phyloP scores from a whole-genome alignment of 1,140 invertebrate species.

The Temnothorax longispinosus region DNA sequence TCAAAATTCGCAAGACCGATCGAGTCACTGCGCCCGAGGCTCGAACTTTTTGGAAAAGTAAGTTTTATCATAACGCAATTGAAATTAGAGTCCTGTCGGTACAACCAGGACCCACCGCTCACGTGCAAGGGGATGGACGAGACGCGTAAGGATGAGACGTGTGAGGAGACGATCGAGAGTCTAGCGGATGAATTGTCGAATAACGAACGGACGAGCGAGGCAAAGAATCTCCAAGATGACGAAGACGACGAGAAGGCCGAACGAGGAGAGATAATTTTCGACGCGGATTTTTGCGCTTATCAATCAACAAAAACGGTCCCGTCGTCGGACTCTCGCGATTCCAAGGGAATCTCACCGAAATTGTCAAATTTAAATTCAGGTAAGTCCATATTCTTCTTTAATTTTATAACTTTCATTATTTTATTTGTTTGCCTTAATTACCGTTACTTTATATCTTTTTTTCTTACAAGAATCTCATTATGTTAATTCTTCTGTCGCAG shows the following conservation, averaged over 20 bases:
- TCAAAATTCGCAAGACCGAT: slow-evolving; percentile 10
- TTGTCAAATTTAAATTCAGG: slow-evolving; percentile 31
- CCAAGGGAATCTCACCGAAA: not conserved
- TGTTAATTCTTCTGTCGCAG: not conserved
- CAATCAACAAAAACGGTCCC: not conserved
- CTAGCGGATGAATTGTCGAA: slow-evolving; percentile 19
- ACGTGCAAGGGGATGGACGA: slow-evolving; percentile 23
- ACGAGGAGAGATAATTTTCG: not conserved
- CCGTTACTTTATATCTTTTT: not conserved
- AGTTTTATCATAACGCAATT: slow-evolving; percentile 71
- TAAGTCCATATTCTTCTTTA: not conserved
- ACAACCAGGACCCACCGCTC: slow-evolving; percentile 69
- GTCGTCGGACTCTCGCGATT: not conserved
- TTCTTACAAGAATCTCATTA: not conserved
- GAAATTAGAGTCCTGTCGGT: slow-evolving; percentile 74
- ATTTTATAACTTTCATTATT: not conserved
- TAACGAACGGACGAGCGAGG: not conserved
- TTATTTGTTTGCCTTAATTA: not conserved
- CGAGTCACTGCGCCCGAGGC: slow-evolving; percentile 37
- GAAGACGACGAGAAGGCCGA: slow-evolving; percentile 13
- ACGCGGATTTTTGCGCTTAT: not conserved
- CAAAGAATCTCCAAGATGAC: not conserved
- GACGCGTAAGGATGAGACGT: not conserved
- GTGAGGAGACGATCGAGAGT: not conserved
- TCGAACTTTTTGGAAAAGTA: slow-evolving; percentile 62